Conservation (phyloP, 2,113 vertebrate genomes). For the Phalacrocorax brasilianus region DNA sequence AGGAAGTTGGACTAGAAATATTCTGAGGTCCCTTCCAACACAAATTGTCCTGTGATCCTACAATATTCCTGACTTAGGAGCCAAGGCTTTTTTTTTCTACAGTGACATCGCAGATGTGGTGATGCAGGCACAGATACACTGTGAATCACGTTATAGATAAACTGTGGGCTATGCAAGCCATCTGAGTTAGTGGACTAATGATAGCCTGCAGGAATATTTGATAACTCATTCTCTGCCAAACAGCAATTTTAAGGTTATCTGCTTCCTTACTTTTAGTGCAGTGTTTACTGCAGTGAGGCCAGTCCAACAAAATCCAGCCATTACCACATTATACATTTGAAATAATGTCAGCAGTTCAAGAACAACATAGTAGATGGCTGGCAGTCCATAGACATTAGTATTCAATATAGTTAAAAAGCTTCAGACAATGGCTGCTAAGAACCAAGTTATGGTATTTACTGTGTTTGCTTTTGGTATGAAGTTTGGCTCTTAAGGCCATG, state of each 20-base stretch:
- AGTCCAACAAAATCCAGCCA: neutral
- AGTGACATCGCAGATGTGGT: neutral
- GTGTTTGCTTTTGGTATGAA: neutral
- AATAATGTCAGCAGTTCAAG: neutral
- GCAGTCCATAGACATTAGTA: neutral
- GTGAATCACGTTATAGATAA: neutral
- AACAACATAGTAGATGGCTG: neutral
- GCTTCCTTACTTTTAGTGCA: neutral
- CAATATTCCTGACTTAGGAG: fast-evolving
- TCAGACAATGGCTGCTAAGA: neutral
- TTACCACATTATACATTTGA: neutral
- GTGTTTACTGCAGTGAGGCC: neutral
- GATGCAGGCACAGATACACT: neutral
- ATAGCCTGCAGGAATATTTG: neutral
- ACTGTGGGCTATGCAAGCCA: neutral
- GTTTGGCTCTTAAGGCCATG: neutral
- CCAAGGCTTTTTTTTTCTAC: neutral
- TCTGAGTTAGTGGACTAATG: neutral
- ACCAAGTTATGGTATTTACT: neutral
- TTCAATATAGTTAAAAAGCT: neutral
- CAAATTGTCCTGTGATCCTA: neutral
- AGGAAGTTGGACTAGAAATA: neutral
- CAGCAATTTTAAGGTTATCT: neutral
- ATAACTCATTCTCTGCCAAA: neutral
- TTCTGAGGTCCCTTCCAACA: neutral